A percentile compares a stretch with the other conserved stretches of the same genome.
Conservation (phyloP, 2,797 vertebrate species). For the Esox masquinongy region DNA sequence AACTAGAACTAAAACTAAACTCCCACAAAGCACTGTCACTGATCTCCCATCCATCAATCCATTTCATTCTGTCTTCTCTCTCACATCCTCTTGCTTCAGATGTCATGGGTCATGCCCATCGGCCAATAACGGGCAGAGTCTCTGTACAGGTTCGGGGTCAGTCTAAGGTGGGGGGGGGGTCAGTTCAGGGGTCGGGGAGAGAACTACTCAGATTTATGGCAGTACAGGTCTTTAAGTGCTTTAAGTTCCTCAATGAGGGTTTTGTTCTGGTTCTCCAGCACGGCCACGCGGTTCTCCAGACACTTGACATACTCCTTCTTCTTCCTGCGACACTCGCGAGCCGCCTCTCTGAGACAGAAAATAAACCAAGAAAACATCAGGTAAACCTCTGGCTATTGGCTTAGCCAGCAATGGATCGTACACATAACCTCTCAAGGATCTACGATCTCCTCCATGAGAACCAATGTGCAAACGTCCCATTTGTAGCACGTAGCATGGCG, state of each 20-base stretch:
- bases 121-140: slow-evolving; percentile 69
- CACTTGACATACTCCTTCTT: slow-evolving; percentile 99
- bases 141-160: slow-evolving; percentile 64
- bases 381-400: neutral
- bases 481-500: neutral
- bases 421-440: neutral
- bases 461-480: neutral
- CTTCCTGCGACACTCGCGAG: slow-evolving; percentile 96
- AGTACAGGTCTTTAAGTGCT: slow-evolving; percentile 99
- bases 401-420: neutral
- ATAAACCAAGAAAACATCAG: neutral
- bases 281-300: slow-evolving; percentile 97
- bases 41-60: neutral
- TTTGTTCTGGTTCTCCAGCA: slow-evolving; percentile 99
- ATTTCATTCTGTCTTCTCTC: slow-evolving; percentile 4
- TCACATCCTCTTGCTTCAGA: slow-evolving; percentile 5
- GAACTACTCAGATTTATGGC: slow-evolving; percentile 96
- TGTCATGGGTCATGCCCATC: slow-evolving; percentile 15
- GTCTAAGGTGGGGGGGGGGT: neutral
- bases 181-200: neutral
- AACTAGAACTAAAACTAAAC: too few relatives aligned
- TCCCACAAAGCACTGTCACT: slow-evolving; percentile 1
- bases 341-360: slow-evolving; percentile 85
- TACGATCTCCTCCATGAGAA: neutral
- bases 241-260: slow-evolving; percentile 98